Base-by-base conservation (phyloP, 2,113 vertebrate species). In the Amphiprion percula region DNA sequence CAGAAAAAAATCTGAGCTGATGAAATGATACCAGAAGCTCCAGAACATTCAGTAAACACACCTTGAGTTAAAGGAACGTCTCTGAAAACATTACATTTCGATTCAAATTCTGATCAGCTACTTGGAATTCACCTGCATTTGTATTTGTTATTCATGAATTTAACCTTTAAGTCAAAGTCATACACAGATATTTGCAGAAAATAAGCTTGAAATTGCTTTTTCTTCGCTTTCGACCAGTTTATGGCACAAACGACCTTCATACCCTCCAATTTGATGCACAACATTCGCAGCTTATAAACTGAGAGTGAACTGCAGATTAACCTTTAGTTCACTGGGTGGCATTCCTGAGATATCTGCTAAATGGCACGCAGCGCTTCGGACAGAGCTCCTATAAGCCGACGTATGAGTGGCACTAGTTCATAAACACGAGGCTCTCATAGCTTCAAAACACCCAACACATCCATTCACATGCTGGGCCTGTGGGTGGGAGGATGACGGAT, bases 331-430 rank as follows among this genome's bases (percentile, higher is more conserved):
- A 17, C 19, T n/a, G 47, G 66, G 72, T 77, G 69, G 56, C 73
- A 83, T 88, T 91, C 86, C 77, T 85, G 39, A 88, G 54, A 83
- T 84, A 56, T 68, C 62, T 46, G 26, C 2, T 3, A 30, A 84
- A 83, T 73, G 71, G 81, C 83, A 86, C 56, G 39, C 55, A 3
- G 66, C 10, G 74, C 62, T 79, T 77, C 66, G 19, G 54, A 79
- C 6, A 54, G 41, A 52, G 12, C n/a, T 28, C 58, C 66, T 14
- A 62, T 80, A 84, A 90, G 72, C 79, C 37, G 80, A 77, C 60
- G 5, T 68, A 37, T 68, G 81, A 83, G 52, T 73, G 83, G 28
- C 72, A 54, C 69, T 53, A 68, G 44, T 47, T 72, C 58, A 50
- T 46, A 83, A 56, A 69, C 15, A 23, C 0, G 0, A 59, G n/a